These are phyloP conservation scores for Eupeodes luniger DNA, from an alignment of 2,888 invertebrate genomes.

Conservation along the genomic window DNA sequence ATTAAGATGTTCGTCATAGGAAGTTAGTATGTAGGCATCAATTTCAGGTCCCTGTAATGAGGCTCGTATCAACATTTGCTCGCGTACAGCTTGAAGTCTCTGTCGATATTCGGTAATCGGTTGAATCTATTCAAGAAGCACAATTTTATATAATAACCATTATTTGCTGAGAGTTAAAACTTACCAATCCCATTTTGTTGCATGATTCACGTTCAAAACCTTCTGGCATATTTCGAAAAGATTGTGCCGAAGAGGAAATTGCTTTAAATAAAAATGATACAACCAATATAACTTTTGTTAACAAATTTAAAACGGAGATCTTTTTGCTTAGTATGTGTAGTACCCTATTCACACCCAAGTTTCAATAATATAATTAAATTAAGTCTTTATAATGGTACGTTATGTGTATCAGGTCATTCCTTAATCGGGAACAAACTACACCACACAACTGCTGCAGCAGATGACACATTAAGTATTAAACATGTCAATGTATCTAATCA, in stretches of 20 bases:
- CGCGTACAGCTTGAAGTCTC: constrained; percentile 84
- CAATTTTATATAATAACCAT: not conserved
- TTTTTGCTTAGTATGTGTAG: no score
- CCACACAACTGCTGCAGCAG: not conserved
- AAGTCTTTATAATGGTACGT: not conserved
- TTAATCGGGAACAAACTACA: not conserved
- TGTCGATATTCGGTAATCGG: constrained; percentile 80
- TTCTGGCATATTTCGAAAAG: constrained; percentile 29
- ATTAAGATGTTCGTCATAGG: constrained; percentile 93
- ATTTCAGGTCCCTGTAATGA: constrained; percentile 83
- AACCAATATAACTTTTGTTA: not conserved
- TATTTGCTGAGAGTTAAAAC: not conserved
- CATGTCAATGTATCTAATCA: constrained; percentile 29
- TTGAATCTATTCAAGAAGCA: constrained; percentile 78
- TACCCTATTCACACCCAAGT: not conserved
- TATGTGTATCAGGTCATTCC: not conserved
- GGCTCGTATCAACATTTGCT: constrained; percentile 85
- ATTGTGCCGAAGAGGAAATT: constrained; percentile 50
- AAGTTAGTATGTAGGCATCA: constrained; percentile 91
- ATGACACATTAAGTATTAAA: not conserved
- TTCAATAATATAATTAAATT: not conserved
- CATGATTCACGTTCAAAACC: constrained; percentile 58
- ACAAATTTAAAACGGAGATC: no score
- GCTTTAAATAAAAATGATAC: constrained; percentile 33
- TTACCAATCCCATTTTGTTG: constrained; percentile 41